Evolutionary conservation across 92 coral and sea anemone genomes (phyloP).

Genomic region (Phenganax marumi): DNA sequence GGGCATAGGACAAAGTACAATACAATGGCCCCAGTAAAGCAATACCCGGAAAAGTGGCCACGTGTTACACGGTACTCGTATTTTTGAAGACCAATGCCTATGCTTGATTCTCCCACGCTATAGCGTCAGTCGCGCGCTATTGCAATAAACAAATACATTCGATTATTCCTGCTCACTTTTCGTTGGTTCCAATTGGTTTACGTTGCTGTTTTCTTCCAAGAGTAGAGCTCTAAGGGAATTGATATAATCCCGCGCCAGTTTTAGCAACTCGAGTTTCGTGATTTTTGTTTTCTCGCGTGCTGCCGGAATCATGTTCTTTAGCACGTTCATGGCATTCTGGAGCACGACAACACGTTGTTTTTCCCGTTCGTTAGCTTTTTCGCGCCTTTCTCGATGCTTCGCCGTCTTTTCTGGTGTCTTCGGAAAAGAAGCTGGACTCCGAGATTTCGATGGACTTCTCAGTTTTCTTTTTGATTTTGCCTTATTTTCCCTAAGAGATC

Average conservation of each 20-base stretch:
- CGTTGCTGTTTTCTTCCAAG: background rate
- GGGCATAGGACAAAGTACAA: background rate
- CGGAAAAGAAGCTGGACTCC: conserved; percentile 35
- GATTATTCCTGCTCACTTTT: background rate
- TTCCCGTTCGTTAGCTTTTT: conserved; percentile 88
- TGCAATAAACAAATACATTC: conserved; percentile 38
- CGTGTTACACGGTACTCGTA: background rate
- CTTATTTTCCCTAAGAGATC: background rate
- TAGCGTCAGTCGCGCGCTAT: conserved; percentile 12
- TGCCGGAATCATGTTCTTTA: conserved; percentile 80
- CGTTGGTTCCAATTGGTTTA: background rate
- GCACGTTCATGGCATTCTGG: conserved; percentile 88
- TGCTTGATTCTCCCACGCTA: conserved; percentile 2
- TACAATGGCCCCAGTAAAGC: too few species aligned
- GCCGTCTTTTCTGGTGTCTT: conserved; percentile 40
- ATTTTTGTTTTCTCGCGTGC: conserved; percentile 76
- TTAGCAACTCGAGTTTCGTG: conserved; percentile 80
- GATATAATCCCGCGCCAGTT: conserved; percentile 88
- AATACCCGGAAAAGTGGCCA: too few species aligned
- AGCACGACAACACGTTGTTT: conserved; percentile 81
- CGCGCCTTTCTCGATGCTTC: conserved; percentile 66
- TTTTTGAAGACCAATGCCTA: background rate
- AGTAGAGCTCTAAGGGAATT: conserved; percentile 1
- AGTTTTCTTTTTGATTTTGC: conserved; percentile 9
- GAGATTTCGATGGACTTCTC: conserved; percentile 26